Conservation (phyloP, 2,113 vertebrate genomes). For the Epinephelus moara region DNA sequence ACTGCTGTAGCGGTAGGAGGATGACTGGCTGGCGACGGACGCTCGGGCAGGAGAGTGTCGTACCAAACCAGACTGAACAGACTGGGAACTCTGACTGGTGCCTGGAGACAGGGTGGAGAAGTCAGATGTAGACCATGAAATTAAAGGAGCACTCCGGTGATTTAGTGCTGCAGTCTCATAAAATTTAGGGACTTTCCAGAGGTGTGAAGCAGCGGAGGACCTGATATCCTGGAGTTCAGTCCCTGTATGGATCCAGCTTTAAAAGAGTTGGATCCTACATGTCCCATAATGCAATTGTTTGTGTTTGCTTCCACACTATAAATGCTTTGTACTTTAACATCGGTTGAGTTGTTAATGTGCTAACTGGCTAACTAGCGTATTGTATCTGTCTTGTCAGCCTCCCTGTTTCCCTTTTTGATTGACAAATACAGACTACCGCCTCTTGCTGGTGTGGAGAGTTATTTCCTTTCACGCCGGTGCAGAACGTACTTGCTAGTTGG, state of each 20-base stretch:
- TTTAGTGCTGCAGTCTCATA: neutral
- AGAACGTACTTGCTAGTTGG: too few relatives aligned
- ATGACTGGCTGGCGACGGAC: slow-evolving; percentile 95
- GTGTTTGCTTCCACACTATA: too few relatives aligned
- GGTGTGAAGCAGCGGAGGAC: neutral
- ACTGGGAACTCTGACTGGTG: slow-evolving; percentile 97
- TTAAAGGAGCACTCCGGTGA: neutral
- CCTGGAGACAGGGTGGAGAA: slow-evolving; percentile 79
- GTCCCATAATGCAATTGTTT: neutral
- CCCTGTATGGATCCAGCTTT: neutral
- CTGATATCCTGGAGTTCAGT: neutral
- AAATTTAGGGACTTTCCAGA: neutral
- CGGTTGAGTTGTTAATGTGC: too few relatives aligned
- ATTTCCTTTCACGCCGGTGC: too few relatives aligned
- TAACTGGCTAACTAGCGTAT: too few relatives aligned
- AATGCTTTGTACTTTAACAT: too few relatives aligned
- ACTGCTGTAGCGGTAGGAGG: slow-evolving; percentile 95
- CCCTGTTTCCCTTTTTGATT: too few relatives aligned
- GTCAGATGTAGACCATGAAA: neutral
- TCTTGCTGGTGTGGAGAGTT: too few relatives aligned
- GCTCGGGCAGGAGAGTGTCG: slow-evolving; percentile 97
- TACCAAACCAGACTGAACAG: slow-evolving; percentile 92
- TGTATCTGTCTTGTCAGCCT: too few relatives aligned
- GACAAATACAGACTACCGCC: too few relatives aligned
- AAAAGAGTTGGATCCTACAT: neutral